Evolutionary conservation across 23 tunicate genomes (phyloP).

Genomic region (Trididemnum nubilum): DNA sequence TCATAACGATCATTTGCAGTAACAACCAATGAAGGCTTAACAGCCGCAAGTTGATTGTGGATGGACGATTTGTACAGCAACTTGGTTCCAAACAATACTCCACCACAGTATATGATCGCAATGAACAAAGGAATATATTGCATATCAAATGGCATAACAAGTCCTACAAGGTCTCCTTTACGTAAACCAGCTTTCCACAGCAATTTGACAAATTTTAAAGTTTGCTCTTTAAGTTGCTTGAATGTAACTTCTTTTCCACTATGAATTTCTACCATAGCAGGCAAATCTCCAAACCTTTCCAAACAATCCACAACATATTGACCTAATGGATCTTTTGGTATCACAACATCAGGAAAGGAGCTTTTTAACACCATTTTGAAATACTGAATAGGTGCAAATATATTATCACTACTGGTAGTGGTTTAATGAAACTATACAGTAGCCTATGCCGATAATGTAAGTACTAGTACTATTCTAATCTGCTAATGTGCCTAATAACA

Average conservation of each 20-base stretch:
- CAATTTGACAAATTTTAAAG: neutral
- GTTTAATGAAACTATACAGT: too few relatives aligned
- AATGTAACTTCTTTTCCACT: neutral
- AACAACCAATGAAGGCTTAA: conserved; percentile 14
- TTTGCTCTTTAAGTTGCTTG: neutral
- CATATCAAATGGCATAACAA: conserved; percentile 16
- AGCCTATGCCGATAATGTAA: too few relatives aligned
- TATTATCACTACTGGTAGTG: too few relatives aligned
- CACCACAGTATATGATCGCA: conserved; percentile 8
- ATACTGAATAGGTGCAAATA: too few relatives aligned
- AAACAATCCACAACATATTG: conserved; percentile 21
- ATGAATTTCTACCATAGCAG: conserved; percentile 33
- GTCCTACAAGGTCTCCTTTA: conserved; percentile 14
- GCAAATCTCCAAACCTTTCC: conserved; percentile 27
- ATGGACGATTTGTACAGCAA: neutral
- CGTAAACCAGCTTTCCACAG: conserved; percentile 13
- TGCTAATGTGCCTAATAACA: too few relatives aligned
- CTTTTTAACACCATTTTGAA: conserved; percentile 37
- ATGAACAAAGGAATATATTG: conserved; percentile 5
- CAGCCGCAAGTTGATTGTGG: conserved; percentile 10
- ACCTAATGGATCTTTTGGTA: conserved; percentile 41
- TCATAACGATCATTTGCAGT: conserved; percentile 13
- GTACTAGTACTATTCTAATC: too few relatives aligned
- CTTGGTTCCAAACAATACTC: conserved; percentile 7
- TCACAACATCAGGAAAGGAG: conserved; percentile 37